Evolutionary conservation across 2,113 vertebrate species (phyloP).

Genomic region (Aix galericulata): DNA sequence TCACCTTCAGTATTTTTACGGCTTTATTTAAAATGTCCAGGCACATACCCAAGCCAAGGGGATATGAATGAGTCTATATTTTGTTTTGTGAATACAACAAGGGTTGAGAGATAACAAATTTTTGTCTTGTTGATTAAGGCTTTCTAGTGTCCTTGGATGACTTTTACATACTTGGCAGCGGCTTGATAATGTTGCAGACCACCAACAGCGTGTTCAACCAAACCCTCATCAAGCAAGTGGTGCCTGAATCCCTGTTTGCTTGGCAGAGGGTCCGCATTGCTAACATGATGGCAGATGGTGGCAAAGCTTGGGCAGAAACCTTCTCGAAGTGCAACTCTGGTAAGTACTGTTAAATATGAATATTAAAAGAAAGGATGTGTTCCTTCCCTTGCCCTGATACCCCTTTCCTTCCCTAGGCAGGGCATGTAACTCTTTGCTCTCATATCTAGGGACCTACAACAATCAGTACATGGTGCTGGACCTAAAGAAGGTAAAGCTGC

Average conservation of each 20-base stretch:
- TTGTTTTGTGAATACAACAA: not conserved
- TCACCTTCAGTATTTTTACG: not conserved
- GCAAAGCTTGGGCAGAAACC: slow-evolving; percentile 84
- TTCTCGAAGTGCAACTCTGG: slow-evolving; percentile 89
- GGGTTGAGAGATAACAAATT: not conserved
- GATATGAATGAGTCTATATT: not conserved
- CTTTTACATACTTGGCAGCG: slow-evolving; percentile 90
- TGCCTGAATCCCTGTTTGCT: slow-evolving; percentile 83
- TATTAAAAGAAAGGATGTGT: not conserved
- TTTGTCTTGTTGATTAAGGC: slow-evolving; percentile 73
- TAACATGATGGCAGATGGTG: slow-evolving; percentile 84
- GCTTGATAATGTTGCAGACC: slow-evolving; percentile 90
- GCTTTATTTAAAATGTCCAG: not conserved
- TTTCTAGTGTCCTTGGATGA: slow-evolving; percentile 92
- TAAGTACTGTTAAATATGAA: slow-evolving; percentile 47
- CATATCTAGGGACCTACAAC: slow-evolving; percentile 87
- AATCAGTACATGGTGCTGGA: slow-evolving; percentile 95
- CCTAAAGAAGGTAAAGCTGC: slow-evolving; percentile 83
- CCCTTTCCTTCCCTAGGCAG: not conserved
- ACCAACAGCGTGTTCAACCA: slow-evolving; percentile 87
- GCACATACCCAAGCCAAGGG: too few relatives aligned
- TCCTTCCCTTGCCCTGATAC: not conserved
- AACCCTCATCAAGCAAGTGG: slow-evolving; percentile 77
- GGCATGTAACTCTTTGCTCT: not conserved
- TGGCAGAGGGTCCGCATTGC: slow-evolving; percentile 93